Evolutionary conservation across 1,140 invertebrate genomes (phyloP).

Genomic region (Habropoda laboriosa): DNA sequence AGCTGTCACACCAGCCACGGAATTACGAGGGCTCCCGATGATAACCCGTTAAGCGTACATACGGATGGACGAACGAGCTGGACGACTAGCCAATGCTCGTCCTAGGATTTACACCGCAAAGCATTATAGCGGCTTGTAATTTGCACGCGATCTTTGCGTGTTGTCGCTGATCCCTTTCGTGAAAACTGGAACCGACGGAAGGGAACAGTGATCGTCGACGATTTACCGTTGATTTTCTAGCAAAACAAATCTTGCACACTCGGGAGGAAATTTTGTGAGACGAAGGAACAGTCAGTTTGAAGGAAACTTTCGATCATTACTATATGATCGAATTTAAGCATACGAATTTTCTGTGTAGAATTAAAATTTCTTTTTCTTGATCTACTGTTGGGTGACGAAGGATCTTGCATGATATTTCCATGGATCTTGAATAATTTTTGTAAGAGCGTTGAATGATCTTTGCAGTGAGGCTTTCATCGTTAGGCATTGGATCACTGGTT

Average conservation of each 20-base stretch:
- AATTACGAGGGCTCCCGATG: conserved; percentile 72
- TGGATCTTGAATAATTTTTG: no score
- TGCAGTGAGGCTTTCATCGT: no score
- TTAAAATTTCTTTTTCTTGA: no score
- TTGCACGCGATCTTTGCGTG: conserved; percentile 32
- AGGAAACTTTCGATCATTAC: neutral
- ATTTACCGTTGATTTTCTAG: neutral
- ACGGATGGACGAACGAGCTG: conserved; percentile 56
- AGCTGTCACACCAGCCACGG: conserved; percentile 69
- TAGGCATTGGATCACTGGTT: no score
- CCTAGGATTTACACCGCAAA: conserved; percentile 36
- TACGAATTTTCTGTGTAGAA: no score
- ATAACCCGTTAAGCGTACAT: conserved; percentile 73
- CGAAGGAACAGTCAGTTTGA: no score
- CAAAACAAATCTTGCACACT: neutral
- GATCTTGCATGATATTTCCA: no score
- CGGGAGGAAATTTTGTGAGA: neutral
- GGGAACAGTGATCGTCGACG: neutral
- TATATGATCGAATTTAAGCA: no score
- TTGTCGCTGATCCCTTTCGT: neutral
- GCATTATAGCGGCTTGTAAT: conserved; percentile 30
- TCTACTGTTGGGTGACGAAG: no score
- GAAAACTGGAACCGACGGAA: neutral
- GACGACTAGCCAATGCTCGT: conserved; percentile 45
- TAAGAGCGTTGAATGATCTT: no score